phyloP scores from a whole-genome alignment of 1,140 invertebrate genomes.

The Lethrus apterus region DNA sequence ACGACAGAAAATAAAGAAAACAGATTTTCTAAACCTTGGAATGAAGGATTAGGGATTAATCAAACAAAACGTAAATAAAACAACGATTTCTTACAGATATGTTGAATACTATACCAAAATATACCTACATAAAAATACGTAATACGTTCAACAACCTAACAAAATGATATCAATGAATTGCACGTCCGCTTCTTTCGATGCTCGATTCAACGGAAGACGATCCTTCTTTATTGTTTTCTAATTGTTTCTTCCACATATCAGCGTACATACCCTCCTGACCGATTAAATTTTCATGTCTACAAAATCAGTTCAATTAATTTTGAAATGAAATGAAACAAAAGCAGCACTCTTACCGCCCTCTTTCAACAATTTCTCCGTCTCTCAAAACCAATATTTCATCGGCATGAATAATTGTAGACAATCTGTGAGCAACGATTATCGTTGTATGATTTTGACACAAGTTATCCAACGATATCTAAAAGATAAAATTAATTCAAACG shows the following conservation, averaged over 20 bases:
- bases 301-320: not conserved
- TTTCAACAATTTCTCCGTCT: constrained; percentile 85
- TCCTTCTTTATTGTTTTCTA: constrained; percentile 47
- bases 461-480: constrained; percentile 53
- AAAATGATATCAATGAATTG: constrained; percentile 18
- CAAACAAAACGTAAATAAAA: no score
- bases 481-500: constrained; percentile 1
- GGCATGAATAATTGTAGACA: constrained; percentile 89
- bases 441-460: constrained; percentile 83
- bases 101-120: constrained; percentile 2
- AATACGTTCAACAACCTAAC: not conserved
- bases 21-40: no score
- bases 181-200: constrained; percentile 19
- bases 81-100: no score
- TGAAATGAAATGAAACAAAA: no score
- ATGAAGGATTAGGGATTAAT: no score
- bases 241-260: constrained; percentile 84
- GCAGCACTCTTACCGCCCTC: constrained; percentile 64
- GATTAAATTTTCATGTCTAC: constrained; percentile 72
- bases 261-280: constrained; percentile 62
- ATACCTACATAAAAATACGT: not conserved
- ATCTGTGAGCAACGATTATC: constrained; percentile 84
- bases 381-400: constrained; percentile 88
- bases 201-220: constrained; percentile 16
- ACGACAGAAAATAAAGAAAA: no score